Percentiles rank a stretch among this genome's conserved stretches.
Conservation (phyloP, 2,888 invertebrate genomes). For the Eristalinus sepulchralis region DNA sequence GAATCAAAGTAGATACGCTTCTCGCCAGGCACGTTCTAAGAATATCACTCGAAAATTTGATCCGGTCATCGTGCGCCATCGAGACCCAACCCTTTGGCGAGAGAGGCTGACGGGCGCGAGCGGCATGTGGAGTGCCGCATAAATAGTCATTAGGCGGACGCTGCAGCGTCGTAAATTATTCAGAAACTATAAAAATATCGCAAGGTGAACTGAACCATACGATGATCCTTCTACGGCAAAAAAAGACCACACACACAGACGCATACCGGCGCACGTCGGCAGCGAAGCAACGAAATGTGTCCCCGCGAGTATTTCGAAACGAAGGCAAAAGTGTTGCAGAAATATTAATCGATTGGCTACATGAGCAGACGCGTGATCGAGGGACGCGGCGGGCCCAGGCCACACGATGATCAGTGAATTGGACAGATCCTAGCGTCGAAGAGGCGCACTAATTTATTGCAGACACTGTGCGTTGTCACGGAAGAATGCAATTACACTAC, state of each 20-base stretch:
- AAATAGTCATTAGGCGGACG: background rate
- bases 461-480: slow-evolving; percentile 8
- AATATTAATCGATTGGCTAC: slow-evolving; percentile 53
- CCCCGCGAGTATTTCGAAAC: slow-evolving; percentile 35
- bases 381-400: background rate
- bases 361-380: slow-evolving; percentile 22
- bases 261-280: too few relatives aligned
- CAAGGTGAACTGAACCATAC: slow-evolving; percentile 1
- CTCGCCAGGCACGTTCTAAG: slow-evolving; percentile 62
- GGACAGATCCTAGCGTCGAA: slow-evolving; percentile 50
- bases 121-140: background rate
- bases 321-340: slow-evolving; percentile 22
- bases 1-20: slow-evolving; percentile 13
- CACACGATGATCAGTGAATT: slow-evolving; percentile 40
- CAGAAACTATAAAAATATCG: slow-evolving; percentile 15
- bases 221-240: background rate
- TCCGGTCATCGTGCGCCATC: slow-evolving; percentile 20
- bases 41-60: slow-evolving; percentile 32
- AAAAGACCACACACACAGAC: slow-evolving; percentile 49
- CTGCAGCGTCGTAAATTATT: background rate
- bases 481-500: slow-evolving; percentile 42
- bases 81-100: slow-evolving; percentile 1
- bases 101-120: background rate
- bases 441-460: slow-evolving; percentile 50
- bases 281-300: slow-evolving; percentile 34